Evolutionary conservation across 2,888 invertebrate genomes (phyloP), one percentile per base, ranked within the genome.

Genomic region (Petrophora chlorosata): DNA sequence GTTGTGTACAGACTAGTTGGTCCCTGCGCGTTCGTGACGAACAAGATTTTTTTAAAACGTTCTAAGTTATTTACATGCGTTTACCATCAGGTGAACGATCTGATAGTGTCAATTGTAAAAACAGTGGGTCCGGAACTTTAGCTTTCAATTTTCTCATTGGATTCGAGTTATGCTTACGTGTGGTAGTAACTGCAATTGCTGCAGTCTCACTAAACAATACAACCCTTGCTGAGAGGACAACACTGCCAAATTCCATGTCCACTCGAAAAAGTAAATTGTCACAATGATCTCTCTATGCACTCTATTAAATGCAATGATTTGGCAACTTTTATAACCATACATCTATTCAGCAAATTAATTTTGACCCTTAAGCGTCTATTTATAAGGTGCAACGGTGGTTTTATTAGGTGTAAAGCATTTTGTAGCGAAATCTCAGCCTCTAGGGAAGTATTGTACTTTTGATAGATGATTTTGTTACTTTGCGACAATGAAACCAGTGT

Each of bases 251-350:
- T 34, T 1, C 19, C 29, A 12, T 17, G n/a, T 25, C 16, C 44
- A 45, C 39, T 35, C 50, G 56, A 47, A 59, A 56, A 41, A 62
- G n/a, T 48, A 16, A 39, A 63, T 49, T 55, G 46, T 53, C 52
- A 39, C 22, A 35, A 28, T 5, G 46, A 42, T 39, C 42, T 45
- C 53, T 25, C 34, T 13, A 35, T 25, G 10, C 33, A 47, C 47
- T 67, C 61, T 63, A 75, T 75, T 63, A 75, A 60, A 63, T 32
- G 10, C 16, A 56, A 62, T 75, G 76, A 76, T 53, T 62, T 35
- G 57, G 47, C 74, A 67, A 39, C 58, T 67, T 63, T 63, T 14
- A 16, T 8, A 16, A 19, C n/a, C 8, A 12, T 10, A 5, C 12
- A 5, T 16, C 3, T 17, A 9, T 12, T 8, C 0, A 1, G 7